A percentile compares a stretch with the other conserved stretches of the same genome.
These are phyloP conservation scores for Colistium nudipinnis DNA, from an alignment of 2,113 vertebrate species.

Conservation along the genomic window DNA sequence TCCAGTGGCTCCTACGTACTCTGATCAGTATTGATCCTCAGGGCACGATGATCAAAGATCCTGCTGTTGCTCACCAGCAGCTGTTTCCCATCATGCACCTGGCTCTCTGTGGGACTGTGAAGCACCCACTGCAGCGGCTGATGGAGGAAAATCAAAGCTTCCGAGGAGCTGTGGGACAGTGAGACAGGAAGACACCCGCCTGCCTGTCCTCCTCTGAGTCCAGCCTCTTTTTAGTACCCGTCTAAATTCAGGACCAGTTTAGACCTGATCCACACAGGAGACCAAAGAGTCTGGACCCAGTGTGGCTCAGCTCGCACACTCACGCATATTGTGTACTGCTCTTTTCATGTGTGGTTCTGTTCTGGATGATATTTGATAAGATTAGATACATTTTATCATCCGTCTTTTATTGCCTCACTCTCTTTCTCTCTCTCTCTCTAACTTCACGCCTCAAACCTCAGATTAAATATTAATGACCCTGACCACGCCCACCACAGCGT, in stretches of 20 bases:
- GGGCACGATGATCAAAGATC: not conserved
- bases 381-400: no score
- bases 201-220: no score
- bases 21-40: not conserved
- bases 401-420: not conserved
- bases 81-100: slow-evolving; percentile 51
- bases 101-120: slow-evolving; percentile 25
- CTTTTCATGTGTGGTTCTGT: no score
- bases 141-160: slow-evolving; percentile 35
- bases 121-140: slow-evolving; percentile 36
- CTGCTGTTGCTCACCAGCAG: slow-evolving; percentile 10
- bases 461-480: slow-evolving; percentile 65
- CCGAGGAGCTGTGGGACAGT: slow-evolving; percentile 33
- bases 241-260: no score
- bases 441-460: slow-evolving; percentile 38
- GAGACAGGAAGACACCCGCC: no score
- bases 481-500: not conserved
- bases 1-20: no score
- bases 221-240: no score
- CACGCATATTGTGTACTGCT: no score
- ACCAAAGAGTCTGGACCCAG: no score
- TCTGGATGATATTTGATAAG: no score
- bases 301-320: no score
- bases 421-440: slow-evolving; percentile 23
- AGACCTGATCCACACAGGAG: not conserved